Percentiles rank a stretch among this genome's conserved stretches.
Conservation (phyloP, 2,113 vertebrate genomes). For the Semicossyphus pulcher region DNA sequence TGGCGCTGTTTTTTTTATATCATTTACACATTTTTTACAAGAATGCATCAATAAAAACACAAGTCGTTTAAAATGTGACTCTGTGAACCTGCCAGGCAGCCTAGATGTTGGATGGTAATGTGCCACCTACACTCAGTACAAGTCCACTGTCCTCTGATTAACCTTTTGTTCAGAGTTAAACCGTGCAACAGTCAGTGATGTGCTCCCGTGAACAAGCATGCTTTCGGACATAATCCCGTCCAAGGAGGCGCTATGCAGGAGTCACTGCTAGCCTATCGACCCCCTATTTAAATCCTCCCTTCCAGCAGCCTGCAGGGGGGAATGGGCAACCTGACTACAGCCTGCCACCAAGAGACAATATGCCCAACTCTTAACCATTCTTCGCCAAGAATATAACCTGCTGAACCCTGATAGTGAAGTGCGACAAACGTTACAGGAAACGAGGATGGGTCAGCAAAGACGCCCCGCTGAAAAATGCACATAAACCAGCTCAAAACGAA, state of each 20-base stretch:
- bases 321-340: background rate
- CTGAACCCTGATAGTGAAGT: background rate
- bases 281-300: background rate
- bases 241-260: slow-evolving; percentile 3
- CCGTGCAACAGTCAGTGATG: background rate
- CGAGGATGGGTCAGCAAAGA: slow-evolving; percentile 8
- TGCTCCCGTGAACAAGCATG: background rate
- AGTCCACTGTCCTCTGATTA: background rate
- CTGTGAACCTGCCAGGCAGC: background rate
- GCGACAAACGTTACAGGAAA: slow-evolving; percentile 16
- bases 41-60: background rate
- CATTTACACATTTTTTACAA: background rate
- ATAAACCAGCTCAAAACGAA: slow-evolving; percentile 24
- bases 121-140: no score
- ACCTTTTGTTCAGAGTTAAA: background rate
- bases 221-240: background rate
- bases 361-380: background rate
- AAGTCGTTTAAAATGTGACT: background rate
- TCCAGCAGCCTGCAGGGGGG: slow-evolving; percentile 3
- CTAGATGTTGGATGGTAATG: background rate
- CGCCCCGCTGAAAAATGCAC: slow-evolving; percentile 14
- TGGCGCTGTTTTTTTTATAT: background rate
- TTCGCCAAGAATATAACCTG: background rate
- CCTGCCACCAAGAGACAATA: background rate
- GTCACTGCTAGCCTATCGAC: background rate